phyloP scores from a whole-genome alignment of 1,140 invertebrate species.

The Anoplolepis gracilipes region DNA sequence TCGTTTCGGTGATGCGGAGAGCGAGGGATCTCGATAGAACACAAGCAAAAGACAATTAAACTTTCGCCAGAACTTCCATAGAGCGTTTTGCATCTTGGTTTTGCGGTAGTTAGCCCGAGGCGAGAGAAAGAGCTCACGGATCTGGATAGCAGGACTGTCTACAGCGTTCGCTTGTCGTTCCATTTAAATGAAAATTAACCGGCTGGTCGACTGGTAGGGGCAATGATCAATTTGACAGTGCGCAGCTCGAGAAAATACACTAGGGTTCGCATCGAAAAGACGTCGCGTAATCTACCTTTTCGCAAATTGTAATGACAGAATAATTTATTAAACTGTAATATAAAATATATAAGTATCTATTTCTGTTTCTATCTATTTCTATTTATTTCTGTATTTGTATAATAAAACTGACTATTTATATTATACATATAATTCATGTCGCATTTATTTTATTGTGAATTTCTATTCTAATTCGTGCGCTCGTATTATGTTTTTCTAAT shows the following conservation, averaged over 20 bases:
- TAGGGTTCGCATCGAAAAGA: not conserved
- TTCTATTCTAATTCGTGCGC: not conserved
- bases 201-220: constrained; percentile 27
- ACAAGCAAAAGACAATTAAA: constrained; percentile 80
- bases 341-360: no score
- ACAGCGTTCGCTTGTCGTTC: constrained; percentile 70
- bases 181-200: constrained; percentile 84
- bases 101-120: constrained; percentile 43
- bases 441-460: not conserved
- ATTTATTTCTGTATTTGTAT: not conserved
- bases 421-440: no score
- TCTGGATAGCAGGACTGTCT: constrained; percentile 54
- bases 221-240: constrained; percentile 74
- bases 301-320: not conserved
- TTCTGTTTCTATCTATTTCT: not conserved
- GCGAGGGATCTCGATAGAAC: constrained; percentile 65
- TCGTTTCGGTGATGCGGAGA: not conserved
- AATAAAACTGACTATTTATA: no score
- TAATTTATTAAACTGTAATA: not conserved
- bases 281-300: not conserved
- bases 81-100: constrained; percentile 69
- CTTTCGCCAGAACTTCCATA: constrained; percentile 79
- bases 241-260: constrained; percentile 10
- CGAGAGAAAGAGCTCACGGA: constrained; percentile 43
- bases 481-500: not conserved